Percentiles rank a stretch among this genome's conserved stretches.
These are phyloP conservation scores for Dromiciops gliroides DNA, from an alignment of 2,113 vertebrate genomes.

Conservation along the genomic window DNA sequence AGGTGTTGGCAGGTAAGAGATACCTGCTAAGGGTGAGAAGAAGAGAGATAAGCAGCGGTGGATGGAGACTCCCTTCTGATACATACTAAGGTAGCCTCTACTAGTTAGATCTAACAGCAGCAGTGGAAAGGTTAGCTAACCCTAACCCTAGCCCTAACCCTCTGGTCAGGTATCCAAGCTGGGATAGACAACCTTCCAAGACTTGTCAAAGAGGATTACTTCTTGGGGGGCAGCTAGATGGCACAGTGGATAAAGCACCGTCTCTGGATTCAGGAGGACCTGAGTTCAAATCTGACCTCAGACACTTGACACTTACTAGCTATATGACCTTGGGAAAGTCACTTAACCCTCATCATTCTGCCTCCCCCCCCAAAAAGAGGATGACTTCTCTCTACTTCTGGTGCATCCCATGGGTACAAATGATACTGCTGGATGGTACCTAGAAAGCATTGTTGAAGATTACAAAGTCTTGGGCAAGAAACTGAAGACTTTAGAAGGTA, in stretches of 20 bases:
- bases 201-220: not conserved
- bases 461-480: not conserved
- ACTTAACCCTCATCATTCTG: too few relatives aligned
- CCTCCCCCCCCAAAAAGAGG: too few relatives aligned
- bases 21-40: not conserved
- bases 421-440: not conserved
- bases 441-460: not conserved
- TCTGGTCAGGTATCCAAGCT: not conserved
- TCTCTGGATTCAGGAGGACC: too few relatives aligned
- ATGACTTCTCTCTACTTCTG: not conserved
- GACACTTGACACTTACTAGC: too few relatives aligned
- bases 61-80: not conserved
- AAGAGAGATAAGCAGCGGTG: not conserved
- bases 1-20: not conserved
- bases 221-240: too few relatives aligned
- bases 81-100: not conserved
- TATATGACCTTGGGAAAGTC: too few relatives aligned
- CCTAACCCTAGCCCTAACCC: too few relatives aligned
- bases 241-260: too few relatives aligned
- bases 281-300: too few relatives aligned
- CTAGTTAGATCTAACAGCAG: not conserved
- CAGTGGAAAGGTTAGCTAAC: not conserved
- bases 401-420: not conserved
- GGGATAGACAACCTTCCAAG: not conserved
- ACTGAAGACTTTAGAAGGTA: not conserved